phyloP scores from a whole-genome alignment of 2,113 vertebrate genomes.

The Grammatotria lemairii region DNA sequence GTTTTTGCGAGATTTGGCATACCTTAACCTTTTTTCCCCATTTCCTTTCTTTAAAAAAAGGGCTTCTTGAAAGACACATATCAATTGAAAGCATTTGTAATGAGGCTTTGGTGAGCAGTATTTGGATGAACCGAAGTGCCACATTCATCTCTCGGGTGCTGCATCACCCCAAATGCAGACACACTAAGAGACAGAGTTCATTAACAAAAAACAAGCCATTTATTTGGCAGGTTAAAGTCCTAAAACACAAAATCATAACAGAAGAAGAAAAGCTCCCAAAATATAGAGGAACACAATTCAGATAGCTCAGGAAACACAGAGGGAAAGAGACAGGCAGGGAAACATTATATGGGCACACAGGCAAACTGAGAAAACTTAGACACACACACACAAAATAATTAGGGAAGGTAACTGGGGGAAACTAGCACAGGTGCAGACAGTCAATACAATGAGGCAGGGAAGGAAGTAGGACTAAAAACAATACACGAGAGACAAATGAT shows the following conservation, averaged over 20 bases:
- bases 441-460: neutral
- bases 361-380: neutral
- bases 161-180: neutral
- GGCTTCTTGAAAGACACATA: neutral
- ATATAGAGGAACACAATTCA: neutral
- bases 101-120: neutral
- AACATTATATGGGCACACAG: neutral
- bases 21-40: accelerated
- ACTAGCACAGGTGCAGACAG: neutral
- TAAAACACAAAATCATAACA: neutral
- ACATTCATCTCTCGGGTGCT: neutral
- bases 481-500: neutral
- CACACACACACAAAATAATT: neutral
- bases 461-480: neutral
- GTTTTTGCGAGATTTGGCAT: neutral
- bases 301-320: neutral
- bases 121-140: neutral
- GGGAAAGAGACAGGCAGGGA: neutral
- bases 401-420: neutral
- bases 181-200: neutral
- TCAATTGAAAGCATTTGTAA: neutral
- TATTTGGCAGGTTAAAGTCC: neutral
- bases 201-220: neutral
- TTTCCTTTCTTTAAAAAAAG: neutral
- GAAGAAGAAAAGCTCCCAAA: neutral